Base-by-base conservation (phyloP, 2,113 vertebrate genomes). In the Stegostoma tigrinum region DNA sequence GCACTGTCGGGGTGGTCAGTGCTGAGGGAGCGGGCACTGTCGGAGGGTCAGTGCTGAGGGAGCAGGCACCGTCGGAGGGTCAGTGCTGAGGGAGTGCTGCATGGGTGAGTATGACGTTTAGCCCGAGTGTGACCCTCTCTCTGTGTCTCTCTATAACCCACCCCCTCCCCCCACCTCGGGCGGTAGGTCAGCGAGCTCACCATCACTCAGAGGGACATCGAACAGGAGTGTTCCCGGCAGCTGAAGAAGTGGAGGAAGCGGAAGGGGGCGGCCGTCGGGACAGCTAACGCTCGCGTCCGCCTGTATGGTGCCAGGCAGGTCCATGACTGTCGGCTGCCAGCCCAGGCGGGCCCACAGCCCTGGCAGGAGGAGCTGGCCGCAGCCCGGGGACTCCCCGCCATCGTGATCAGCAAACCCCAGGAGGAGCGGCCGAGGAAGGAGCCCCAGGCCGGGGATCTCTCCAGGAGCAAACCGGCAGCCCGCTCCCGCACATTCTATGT, bases 401-500 rank as follows among this genome's bases (percentile, higher is more conserved):
- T 85, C 2, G 96, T 97, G 96, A 97, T 96, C 75, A 96, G 96
- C 97, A 97, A 95, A 97, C 67, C 96, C 52, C 96, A 52, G 96
- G 97, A 96, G 98, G 97, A 95, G 68, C 97, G 97, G 95, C 97
- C 97, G 85, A 97, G 97, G 95, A 64, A 91, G 95, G 97, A 97
- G 93, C 97, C 45, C 45, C 45, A 97, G 93, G 97, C 97, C 89
- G 96, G n/a, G 83, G 96, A 96, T 0, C 96, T 95, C 1, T 97
- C 97, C 55, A 98, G 97, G 96, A 98, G 95, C 96, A 98, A 98
- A 96, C 97, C 97, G 0, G 97, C 98, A 96, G 98, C 97, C 0
- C 98, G 97, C 5, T 98, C 98, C 42, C 98, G 98, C 97, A 97
- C 98, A 96, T 98, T 98, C 96, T 98, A 98, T 0, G 97, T 96